These are phyloP conservation scores for Sula dactylatra DNA, from an alignment of 2,113 vertebrate genomes.

Conservation along the genomic window DNA sequence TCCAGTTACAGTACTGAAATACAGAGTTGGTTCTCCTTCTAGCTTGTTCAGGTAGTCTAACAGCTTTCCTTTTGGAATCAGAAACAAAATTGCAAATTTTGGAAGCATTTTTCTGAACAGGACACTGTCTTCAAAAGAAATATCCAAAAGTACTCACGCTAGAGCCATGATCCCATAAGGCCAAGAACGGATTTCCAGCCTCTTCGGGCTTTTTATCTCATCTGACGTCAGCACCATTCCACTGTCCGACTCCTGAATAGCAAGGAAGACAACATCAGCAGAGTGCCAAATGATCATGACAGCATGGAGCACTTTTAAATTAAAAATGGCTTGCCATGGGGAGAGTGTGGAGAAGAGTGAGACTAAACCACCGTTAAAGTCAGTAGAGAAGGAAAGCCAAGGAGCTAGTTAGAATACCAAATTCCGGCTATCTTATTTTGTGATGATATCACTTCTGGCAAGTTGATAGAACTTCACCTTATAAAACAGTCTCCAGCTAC, in stretches of 20 bases:
- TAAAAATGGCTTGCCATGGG: not conserved
- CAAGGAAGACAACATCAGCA: not conserved
- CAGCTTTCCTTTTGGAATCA: not conserved
- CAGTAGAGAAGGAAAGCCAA: not conserved
- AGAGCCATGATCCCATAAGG: constrained; percentile 88
- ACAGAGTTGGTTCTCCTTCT: not conserved
- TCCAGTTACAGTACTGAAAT: not conserved
- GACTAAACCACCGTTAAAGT: not conserved
- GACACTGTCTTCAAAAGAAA: not conserved
- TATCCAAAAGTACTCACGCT: constrained; percentile 77
- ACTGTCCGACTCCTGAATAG: constrained; percentile 84
- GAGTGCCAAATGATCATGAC: not conserved
- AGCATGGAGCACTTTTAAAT: not conserved
- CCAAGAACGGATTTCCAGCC: constrained; percentile 81
- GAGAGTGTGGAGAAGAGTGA: not conserved
- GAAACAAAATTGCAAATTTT: not conserved
- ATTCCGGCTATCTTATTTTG: not conserved
- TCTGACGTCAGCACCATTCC: constrained; percentile 87
- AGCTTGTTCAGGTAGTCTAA: not conserved
- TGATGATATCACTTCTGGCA: not conserved
- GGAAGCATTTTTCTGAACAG: not conserved
- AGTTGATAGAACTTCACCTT: not conserved
- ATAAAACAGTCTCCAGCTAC: not conserved
- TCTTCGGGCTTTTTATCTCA: constrained; percentile 83
- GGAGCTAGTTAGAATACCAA: not conserved